These are phyloP conservation scores for Sminthopsis crassicaudata DNA, from an alignment of 2,113 vertebrate species.

Conservation along the genomic window DNA sequence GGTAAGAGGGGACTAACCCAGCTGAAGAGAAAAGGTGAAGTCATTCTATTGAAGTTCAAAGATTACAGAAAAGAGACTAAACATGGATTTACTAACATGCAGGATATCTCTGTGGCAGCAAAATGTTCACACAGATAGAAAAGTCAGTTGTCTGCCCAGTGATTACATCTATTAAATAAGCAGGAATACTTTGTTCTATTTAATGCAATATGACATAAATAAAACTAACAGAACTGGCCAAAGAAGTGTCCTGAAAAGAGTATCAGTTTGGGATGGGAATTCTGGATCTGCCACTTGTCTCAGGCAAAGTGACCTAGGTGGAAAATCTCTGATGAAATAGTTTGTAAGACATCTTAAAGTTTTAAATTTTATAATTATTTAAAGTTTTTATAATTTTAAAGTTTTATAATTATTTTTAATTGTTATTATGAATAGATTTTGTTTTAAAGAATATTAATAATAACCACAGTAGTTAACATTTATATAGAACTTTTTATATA, in stretches of 20 bases:
- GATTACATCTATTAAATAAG: constrained; percentile 39
- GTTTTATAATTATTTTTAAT: background rate
- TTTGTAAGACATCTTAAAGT: background rate
- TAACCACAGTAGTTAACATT: background rate
- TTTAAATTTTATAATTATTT: background rate
- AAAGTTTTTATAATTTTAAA: background rate
- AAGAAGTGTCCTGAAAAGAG: constrained; percentile 43
- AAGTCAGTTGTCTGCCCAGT: constrained; percentile 26
- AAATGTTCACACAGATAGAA: constrained; percentile 50
- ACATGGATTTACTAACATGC: constrained; percentile 34
- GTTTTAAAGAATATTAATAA: background rate
- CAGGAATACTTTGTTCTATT: constrained; percentile 62
- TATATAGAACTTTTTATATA: background rate
- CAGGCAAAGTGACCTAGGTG: background rate
- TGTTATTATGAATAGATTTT: background rate
- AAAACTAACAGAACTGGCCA: constrained; percentile 48
- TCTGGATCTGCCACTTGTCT: constrained; percentile 23
- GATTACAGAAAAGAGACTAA: background rate
- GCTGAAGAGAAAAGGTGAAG: background rate
- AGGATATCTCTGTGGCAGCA: constrained; percentile 57
- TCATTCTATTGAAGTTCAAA: background rate
- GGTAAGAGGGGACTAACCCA: background rate
- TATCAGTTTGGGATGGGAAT: constrained; percentile 46
- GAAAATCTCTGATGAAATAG: background rate
- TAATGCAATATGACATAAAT: constrained; percentile 45